Percentiles rank a stretch among this genome's conserved stretches.
Conservation (phyloP, 2,888 invertebrate genomes). For the Agriopis leucophaearia region DNA sequence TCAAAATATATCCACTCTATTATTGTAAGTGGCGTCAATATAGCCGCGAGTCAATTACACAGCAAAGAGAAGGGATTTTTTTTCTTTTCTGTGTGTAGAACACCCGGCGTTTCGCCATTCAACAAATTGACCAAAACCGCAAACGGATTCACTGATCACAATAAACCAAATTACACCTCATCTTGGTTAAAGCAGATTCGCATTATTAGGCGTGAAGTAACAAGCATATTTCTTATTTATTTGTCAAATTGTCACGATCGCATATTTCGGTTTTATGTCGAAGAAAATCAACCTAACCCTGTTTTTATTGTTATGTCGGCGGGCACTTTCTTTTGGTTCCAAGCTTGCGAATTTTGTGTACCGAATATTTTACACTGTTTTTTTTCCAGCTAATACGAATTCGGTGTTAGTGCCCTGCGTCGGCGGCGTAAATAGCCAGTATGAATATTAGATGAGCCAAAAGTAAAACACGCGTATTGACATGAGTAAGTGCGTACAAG, state of each 20-base stretch:
- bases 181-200: conserved; percentile 26
- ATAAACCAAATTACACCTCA: conserved; percentile 31
- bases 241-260: conserved; percentile 44
- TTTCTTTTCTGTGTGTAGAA: conserved; percentile 10
- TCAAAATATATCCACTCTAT: conserved; percentile 17
- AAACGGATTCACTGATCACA: conserved; percentile 22
- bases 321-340: conserved; percentile 39
- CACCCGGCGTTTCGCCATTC: conserved; percentile 14
- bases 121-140: conserved; percentile 23
- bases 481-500: conserved; percentile 15
- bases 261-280: conserved; percentile 40
- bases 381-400: conserved; percentile 13
- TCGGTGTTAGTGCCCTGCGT: conserved; percentile 5
- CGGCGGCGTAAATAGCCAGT: neutral
- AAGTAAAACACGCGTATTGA: neutral
- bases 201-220: conserved; percentile 43
- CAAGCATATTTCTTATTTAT: conserved; percentile 40
- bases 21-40: conserved; percentile 26
- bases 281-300: conserved; percentile 40
- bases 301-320: conserved; percentile 42
- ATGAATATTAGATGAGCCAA: conserved; percentile 13
- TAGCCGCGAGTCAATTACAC: no score
- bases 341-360: conserved; percentile 34
- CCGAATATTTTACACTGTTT: conserved; percentile 32
- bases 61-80: no score